A percentile compares a stretch with the other conserved stretches of the same genome.
Evolutionary conservation across 2,797 vertebrate genomes (phyloP).

Genomic region (Microctenopoma stevenorrisi): DNA sequence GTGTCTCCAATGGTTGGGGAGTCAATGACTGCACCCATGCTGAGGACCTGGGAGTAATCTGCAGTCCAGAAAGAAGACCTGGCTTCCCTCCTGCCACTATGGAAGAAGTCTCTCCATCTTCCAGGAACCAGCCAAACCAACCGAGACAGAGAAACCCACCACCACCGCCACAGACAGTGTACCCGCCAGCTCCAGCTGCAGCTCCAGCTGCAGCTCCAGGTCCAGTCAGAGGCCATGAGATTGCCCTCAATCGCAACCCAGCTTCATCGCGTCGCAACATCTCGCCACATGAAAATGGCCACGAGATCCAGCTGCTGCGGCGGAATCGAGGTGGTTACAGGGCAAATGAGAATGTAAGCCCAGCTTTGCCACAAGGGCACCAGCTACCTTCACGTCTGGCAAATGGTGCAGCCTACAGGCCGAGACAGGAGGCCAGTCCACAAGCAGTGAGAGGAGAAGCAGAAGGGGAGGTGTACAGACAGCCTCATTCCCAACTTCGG

Average conservation of each 20-base stretch:
- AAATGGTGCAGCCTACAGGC: conserved; percentile 68
- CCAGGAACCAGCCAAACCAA: conserved; percentile 45
- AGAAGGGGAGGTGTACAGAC: conserved; percentile 46
- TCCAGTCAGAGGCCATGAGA: conserved; percentile 79
- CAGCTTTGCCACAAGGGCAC: conserved; percentile 73
- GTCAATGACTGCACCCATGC: conserved; percentile 92
- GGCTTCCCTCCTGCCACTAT: conserved; percentile 39
- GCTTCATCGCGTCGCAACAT: conserved; percentile 52
- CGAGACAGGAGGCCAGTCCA: conserved; percentile 56
- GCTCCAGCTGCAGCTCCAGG: neutral
- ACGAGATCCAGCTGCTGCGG: conserved; percentile 76
- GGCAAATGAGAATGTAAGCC: conserved; percentile 35
- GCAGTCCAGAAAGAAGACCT: conserved; percentile 74
- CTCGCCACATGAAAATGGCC: conserved; percentile 71
- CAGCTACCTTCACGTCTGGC: conserved; percentile 73
- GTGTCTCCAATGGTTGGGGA: conserved; percentile 94
- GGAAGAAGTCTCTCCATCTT: conserved; percentile 42
- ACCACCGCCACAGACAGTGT: conserved; percentile 17
- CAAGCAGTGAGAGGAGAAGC: conserved; percentile 54
- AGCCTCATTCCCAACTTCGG: conserved; percentile 27
- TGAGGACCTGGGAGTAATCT: conserved; percentile 93
- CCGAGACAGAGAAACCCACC: conserved; percentile 48
- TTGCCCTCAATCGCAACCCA: conserved; percentile 77
- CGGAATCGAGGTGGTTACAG: conserved; percentile 56
- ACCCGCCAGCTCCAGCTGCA: neutral